A percentile compares a stretch with the other conserved stretches of the same genome.
These are phyloP conservation scores for Isaurus tuberculatus DNA, from an alignment of 92 coral and sea anemone genomes.

Conservation along the genomic window DNA sequence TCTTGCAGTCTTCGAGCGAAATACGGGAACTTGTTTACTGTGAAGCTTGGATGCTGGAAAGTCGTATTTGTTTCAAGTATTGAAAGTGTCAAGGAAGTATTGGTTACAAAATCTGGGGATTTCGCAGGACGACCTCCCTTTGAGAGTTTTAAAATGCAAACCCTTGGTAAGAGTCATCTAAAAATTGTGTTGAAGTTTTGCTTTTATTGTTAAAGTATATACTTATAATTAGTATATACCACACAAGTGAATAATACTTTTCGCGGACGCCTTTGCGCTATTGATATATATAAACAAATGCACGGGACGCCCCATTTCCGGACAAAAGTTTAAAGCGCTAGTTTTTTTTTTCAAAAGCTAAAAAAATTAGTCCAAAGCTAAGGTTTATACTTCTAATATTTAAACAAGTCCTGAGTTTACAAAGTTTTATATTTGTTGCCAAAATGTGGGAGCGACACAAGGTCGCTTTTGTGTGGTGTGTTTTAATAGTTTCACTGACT, in stretches of 20 bases:
- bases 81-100: conserved; percentile 23
- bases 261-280: too few species aligned
- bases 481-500: too few species aligned
- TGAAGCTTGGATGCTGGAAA: conserved; percentile 34
- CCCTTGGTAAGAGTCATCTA: conserved; percentile 10
- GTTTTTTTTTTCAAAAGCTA: too few species aligned
- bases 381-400: too few species aligned
- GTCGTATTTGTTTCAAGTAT: conserved; percentile 6
- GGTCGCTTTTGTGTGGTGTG: too few species aligned
- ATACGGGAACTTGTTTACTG: conserved; percentile 15
- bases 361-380: too few species aligned
- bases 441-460: too few species aligned
- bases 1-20: conserved; percentile 8
- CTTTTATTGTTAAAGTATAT: neutral
- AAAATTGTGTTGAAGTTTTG: neutral
- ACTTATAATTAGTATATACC: neutral
- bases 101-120: conserved; percentile 20
- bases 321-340: too few species aligned
- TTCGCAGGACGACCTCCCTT: conserved; percentile 32
- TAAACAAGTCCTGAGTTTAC: too few species aligned
- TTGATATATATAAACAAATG: too few species aligned
- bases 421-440: too few species aligned
- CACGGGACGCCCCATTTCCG: too few species aligned
- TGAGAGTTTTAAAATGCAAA: conserved; percentile 16
- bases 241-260: neutral